These are phyloP conservation scores for Geotrupes spiniger DNA, from an alignment of 2,888 invertebrate species.

Conservation along the genomic window DNA sequence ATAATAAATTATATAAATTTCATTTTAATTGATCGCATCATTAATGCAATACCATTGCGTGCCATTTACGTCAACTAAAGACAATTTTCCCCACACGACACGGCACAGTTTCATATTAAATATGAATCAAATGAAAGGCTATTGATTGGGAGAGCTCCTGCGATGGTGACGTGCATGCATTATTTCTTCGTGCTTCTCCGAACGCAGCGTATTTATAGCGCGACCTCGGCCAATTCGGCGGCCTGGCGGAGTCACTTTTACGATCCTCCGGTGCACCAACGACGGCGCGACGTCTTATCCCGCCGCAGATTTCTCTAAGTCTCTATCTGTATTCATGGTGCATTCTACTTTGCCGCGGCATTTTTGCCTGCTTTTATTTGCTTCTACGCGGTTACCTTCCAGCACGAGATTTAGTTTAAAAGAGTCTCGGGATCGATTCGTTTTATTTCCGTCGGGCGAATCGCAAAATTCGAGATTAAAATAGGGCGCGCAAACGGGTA, in stretches of 20 bases:
- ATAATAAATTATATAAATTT: no score
- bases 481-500: no score
- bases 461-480: no score
- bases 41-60: no score
- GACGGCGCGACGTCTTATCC: conserved; percentile 39
- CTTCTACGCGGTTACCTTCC: conserved; percentile 13
- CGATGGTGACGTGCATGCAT: conserved; percentile 4
- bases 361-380: conserved; percentile 20
- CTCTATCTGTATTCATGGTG: conserved; percentile 38
- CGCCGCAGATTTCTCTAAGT: conserved; percentile 38
- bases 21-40: no score
- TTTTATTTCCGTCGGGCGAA: no score
- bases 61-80: no score
- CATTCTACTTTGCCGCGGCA: conserved; percentile 24
- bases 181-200: conserved; percentile 3
- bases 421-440: conserved; percentile 26
- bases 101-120: no score
- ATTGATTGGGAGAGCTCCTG: not conserved
- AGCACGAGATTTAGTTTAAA: conserved; percentile 22
- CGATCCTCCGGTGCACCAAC: conserved; percentile 34
- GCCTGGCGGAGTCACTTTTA: conserved; percentile 29
- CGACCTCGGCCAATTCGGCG: conserved; percentile 18
- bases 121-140: not conserved
- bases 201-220: conserved; percentile 12
- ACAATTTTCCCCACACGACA: no score